These are phyloP conservation scores for Eubasilissa splendida DNA, from an alignment of 2,888 invertebrate genomes.

Conservation along the genomic window DNA sequence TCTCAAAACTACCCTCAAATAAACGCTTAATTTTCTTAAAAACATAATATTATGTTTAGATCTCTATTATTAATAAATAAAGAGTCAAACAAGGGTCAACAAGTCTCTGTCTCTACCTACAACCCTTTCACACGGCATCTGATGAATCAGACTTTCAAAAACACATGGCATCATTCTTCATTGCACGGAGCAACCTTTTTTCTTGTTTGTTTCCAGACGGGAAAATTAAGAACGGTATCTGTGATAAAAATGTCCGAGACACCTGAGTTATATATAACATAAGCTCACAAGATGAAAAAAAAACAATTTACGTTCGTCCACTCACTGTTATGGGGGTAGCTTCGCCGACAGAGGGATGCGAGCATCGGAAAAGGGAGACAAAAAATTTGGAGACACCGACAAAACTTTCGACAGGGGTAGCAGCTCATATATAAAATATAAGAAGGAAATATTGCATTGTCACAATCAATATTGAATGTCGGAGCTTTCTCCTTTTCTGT, in stretches of 20 bases:
- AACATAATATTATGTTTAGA: too few species aligned
- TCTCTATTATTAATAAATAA: too few species aligned
- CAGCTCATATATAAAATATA: conserved; percentile 35
- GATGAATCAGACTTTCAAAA: too few species aligned
- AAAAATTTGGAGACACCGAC: not conserved
- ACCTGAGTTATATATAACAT: conserved; percentile 38
- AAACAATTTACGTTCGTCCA: not conserved
- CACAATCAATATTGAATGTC: conserved; percentile 57
- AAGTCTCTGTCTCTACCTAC: too few species aligned
- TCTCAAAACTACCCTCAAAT: too few species aligned
- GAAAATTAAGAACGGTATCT: conserved; percentile 16
- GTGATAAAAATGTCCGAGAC: conserved; percentile 40
- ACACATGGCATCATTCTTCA: too few species aligned
- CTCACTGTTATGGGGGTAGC: conserved; percentile 5
- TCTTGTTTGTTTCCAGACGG: not conserved
- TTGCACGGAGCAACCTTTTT: too few species aligned
- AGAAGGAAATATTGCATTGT: conserved; percentile 57
- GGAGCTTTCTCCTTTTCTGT: conserved; percentile 43
- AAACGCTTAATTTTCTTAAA: too few species aligned
- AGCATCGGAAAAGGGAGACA: not conserved
- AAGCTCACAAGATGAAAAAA: conserved; percentile 4
- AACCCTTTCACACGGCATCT: too few species aligned
- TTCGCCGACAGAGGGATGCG: not conserved
- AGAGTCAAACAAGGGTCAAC: too few species aligned
- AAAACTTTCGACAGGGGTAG: conserved; percentile 9